Conservation (phyloP, 2,113 vertebrate genomes). For the Phycodurus eques region DNA sequence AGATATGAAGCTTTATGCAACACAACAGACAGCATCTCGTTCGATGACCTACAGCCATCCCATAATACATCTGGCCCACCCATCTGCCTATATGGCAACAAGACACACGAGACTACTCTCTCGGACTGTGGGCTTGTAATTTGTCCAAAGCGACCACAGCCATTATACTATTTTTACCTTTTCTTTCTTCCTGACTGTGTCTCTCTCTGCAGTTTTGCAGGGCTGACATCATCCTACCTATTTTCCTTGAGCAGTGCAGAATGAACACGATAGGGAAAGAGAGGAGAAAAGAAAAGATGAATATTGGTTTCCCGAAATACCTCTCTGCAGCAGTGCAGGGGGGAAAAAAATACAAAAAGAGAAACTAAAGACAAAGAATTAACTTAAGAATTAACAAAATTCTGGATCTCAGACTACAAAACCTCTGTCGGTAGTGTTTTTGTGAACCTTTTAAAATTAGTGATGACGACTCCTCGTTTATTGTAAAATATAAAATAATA, state of each 20-base stretch:
- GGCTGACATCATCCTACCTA: conserved; percentile 55
- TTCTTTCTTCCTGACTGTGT: conserved; percentile 14
- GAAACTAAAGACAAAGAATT: neutral
- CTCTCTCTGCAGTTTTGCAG: conserved; percentile 46
- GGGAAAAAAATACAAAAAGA: neutral
- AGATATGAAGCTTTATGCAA: conserved; percentile 2
- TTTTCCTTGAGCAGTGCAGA: conserved; percentile 47
- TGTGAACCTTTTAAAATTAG: too few relatives aligned
- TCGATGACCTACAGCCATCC: conserved; percentile 48
- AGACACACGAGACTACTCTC: conserved; percentile 45
- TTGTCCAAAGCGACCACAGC: conserved; percentile 60
- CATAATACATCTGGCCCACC: conserved; percentile 46
- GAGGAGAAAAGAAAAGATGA: conserved; percentile 18
- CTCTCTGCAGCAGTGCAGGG: conserved; percentile 12
- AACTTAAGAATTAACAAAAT: neutral
- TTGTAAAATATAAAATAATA: too few relatives aligned
- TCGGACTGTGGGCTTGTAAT: conserved; percentile 59
- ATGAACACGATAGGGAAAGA: conserved; percentile 22
- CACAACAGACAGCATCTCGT: conserved; percentile 25
- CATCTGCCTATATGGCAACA: conserved; percentile 42
- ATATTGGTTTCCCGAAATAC: conserved; percentile 45
- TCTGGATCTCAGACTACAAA: neutral
- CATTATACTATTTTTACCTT: conserved; percentile 65
- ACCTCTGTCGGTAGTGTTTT: too few relatives aligned
- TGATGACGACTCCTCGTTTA: too few relatives aligned